Conservation (phyloP, 2,113 vertebrate species). For the Conger conger region DNA sequence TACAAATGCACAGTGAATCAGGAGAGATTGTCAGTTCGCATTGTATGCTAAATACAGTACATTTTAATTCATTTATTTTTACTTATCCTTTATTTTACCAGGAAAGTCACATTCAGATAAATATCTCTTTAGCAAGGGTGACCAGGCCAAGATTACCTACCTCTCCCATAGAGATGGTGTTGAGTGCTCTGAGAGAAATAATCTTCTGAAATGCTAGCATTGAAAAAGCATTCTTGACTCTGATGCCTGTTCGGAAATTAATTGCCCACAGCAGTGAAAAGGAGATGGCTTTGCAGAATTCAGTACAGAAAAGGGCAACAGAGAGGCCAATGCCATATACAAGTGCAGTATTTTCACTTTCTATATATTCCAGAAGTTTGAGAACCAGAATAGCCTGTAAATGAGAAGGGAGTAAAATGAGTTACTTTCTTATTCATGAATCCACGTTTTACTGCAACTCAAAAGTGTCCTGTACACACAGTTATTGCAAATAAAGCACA, state of each 20-base stretch:
- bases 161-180: constrained; percentile 70
- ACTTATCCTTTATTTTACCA: too few species aligned
- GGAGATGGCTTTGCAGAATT: constrained; percentile 69
- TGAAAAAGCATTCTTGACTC: constrained; percentile 71
- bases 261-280: constrained; percentile 71
- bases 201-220: constrained; percentile 71
- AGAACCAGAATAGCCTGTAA: constrained; percentile 69
- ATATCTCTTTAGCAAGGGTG: too few species aligned
- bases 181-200: constrained; percentile 65
- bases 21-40: not conserved
- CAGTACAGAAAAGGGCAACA: constrained; percentile 64
- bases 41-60: not conserved
- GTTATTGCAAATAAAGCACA: not conserved
- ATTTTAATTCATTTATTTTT: too few species aligned
- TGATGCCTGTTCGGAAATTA: constrained; percentile 71
- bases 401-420: constrained; percentile 24
- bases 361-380: constrained; percentile 63
- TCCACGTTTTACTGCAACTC: not conserved
- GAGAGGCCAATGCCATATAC: constrained; percentile 64
- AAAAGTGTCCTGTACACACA: not conserved
- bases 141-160: constrained; percentile 62
- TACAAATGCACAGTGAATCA: not conserved
- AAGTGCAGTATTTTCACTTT: constrained; percentile 27
- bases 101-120: too few species aligned
- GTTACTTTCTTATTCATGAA: too few species aligned